phyloP scores from a whole-genome alignment of 2,113 vertebrate genomes.

The Callaeas wilsoni region DNA sequence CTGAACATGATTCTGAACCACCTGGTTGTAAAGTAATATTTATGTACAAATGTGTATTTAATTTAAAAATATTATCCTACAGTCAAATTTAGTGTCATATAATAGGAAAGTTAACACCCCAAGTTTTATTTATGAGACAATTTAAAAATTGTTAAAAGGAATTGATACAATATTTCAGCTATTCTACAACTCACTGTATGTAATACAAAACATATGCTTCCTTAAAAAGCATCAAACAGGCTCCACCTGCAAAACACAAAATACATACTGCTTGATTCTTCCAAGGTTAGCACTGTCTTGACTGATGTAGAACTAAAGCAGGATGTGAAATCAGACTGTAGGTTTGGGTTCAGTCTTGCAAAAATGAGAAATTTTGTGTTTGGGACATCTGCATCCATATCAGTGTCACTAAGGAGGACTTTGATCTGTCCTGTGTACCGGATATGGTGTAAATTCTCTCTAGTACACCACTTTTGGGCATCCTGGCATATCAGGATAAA shows the following conservation, averaged over 20 bases:
- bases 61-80: conserved; percentile 27
- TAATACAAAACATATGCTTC: not conserved
- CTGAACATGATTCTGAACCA: conserved; percentile 24
- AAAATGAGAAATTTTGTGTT: not conserved
- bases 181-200: not conserved
- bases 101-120: conserved; percentile 18
- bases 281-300: not conserved
- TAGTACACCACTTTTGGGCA: not conserved
- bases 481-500: not conserved
- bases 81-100: conserved; percentile 14
- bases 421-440: not conserved
- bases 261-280: not conserved
- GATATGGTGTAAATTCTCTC: not conserved
- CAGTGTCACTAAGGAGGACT: not conserved
- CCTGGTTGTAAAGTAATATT: conserved; percentile 48
- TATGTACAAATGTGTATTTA: conserved; percentile 17
- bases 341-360: not conserved
- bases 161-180: not conserved
- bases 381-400: not conserved
- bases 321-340: not conserved
- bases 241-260: not conserved
- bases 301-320: not conserved
- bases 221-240: not conserved
- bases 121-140: not conserved
- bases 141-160: conserved; percentile 17